Base-by-base conservation (phyloP, 2,113 vertebrate genomes). In the Catharus minimus region DNA sequence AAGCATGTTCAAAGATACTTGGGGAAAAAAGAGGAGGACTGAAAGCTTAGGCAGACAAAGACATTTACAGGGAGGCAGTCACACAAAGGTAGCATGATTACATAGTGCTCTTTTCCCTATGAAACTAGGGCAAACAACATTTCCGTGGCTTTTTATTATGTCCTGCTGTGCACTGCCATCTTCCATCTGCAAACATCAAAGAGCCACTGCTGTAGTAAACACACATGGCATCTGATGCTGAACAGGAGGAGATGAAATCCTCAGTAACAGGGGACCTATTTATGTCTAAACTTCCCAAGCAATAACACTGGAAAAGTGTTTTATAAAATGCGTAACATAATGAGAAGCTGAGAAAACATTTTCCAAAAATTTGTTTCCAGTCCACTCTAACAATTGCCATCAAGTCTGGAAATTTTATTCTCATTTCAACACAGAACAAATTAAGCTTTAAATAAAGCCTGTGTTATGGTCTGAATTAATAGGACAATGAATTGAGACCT, bases 121-220 rank as follows among this genome's bases (percentile, higher is more conserved):
- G 46, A 90, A 95, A 93, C 44, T 13, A 71, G 84, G 84, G 22
- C 66, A 85, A 87, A 76, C 89, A 87, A 38, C 8, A n/a, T 76
- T 87, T 79, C 67, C n/a, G 4, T 75, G 82, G 84, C 62, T 93
- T 91, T 92, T 89, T 73, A 73, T 85, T 85, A 33, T 47, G 60
- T 87, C 87, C 93, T 92, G 89, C 95, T 93, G 84, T 82, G 91
- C 66, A 9, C 67, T 85, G 55, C 84, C 87, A 76, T 82, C 78
- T 91, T 91, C 71, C 57, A 50, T 27, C 75, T 89, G 87, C 38
- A 72, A 86, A 94, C 74, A 92, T 92, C 84, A 93, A 90, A 94
- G 84, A 88, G 24, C 28, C 32, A 38, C 86, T 75, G 65, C 74
- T 82, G 84, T 69, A 69, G 78, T 79, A 93, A 89, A 82, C 46